Evolutionary conservation across 2,888 invertebrate genomes (phyloP).

Genomic region (Ametastegia equiseti): DNA sequence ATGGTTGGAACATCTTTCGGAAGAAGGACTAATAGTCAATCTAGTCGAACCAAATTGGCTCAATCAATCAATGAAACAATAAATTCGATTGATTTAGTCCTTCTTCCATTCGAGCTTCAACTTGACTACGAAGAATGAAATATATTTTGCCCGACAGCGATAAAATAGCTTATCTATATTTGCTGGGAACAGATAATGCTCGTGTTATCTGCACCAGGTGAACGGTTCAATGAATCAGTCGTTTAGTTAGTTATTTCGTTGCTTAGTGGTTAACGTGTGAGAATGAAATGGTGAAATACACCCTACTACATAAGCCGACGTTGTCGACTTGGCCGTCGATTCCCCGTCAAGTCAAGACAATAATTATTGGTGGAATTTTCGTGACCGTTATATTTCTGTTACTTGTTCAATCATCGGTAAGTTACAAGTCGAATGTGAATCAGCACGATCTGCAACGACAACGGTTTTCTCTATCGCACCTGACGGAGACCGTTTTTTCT

Average conservation of each 20-base stretch:
- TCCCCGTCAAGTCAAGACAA: conserved; percentile 47
- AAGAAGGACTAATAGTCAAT: too few species aligned
- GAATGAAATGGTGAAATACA: conserved; percentile 48
- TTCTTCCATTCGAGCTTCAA: too few species aligned
- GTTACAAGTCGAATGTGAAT: background rate
- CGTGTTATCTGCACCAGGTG: conserved; percentile 29
- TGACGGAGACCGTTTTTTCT: background rate
- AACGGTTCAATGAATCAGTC: conserved; percentile 11
- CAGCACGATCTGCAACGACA: background rate
- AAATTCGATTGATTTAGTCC: too few species aligned
- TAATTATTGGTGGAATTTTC: conserved; percentile 11
- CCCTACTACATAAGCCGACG: conserved; percentile 46
- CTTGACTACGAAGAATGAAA: too few species aligned
- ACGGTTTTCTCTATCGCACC: background rate
- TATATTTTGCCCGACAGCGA: background rate
- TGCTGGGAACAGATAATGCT: background rate
- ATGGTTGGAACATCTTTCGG: too few species aligned
- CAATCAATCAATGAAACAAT: too few species aligned
- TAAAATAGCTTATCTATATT: conserved; percentile 31
- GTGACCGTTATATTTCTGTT: background rate
- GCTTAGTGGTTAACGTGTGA: background rate
- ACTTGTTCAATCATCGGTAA: conserved; percentile 38
- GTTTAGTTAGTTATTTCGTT: background rate
- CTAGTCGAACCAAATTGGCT: too few species aligned
- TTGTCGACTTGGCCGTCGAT: conserved; percentile 45